Base-by-base conservation (phyloP, 2,113 vertebrate species). In the Siphamia tubifer region DNA sequence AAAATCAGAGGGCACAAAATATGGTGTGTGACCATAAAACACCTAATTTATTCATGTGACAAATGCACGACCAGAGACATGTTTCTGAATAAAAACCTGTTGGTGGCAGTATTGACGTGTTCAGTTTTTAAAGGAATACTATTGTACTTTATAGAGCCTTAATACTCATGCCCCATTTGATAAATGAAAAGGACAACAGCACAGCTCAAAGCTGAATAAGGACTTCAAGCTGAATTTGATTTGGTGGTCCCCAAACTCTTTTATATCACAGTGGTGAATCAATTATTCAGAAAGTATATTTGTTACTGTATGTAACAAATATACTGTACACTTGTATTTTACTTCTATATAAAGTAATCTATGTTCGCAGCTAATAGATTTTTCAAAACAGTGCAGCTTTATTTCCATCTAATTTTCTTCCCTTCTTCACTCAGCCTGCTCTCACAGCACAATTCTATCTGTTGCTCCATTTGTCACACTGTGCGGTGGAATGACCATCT, bases 61-160 rank as follows among this genome's bases (percentile, higher is more conserved):
- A 10, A 42, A 6, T 21, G 7, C 9, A 12, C 19, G 17, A 32
- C 38, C 30, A 23, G 4, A 57, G 20, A 39, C 16, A 39, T 16
- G 4, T 31, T 62, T 76, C 19, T 62, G 15, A 4, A 0, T 13
- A 5, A 1, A 11, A 20, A 23, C 77, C 83, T 84, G 81, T 49
- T 73, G 87, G 83, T 74, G 87, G 85, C 87, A 89, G 72, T 86
- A 67, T 89, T 82, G 79, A 47, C 51, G 43, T 72, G 83, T 81
- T 3, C 38, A 65, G 63, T 16, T 21, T 30, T 24, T 27, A 1
- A 21, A 62, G 64, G 2, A 60, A n/a, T 8, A 3, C 5, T 9
- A 23, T 6, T 51, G 35, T 20, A 27, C 62, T 66, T 27, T 5
- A 13, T 30, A 58, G 47, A 74, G 62, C 68, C 51, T 15, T 40